These are phyloP conservation scores for Glyptemys insculpta DNA, from an alignment of 2,797 vertebrate species.

Conservation along the genomic window DNA sequence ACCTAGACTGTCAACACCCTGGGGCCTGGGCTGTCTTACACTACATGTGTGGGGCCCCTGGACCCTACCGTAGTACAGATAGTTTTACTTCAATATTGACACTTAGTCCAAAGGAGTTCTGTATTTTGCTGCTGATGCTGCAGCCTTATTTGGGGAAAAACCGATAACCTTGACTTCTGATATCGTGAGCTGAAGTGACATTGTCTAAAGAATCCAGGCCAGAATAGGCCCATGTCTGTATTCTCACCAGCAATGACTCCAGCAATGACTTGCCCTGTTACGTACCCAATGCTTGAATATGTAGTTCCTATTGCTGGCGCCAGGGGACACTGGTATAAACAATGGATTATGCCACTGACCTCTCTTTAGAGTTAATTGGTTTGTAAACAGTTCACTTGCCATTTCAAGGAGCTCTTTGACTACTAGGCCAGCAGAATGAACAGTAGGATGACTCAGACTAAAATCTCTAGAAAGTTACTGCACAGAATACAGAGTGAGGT, in stretches of 20 bases:
- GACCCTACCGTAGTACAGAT: background rate
- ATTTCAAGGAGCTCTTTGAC: background rate
- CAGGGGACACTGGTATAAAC: background rate
- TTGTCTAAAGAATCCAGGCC: background rate
- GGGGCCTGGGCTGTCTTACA: background rate
- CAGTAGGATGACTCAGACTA: too few relatives aligned
- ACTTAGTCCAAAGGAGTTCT: background rate
- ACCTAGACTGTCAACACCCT: background rate
- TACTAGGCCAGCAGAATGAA: background rate
- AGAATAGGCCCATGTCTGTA: background rate
- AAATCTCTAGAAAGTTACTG: fast-evolving
- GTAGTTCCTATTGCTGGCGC: background rate
- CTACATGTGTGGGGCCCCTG: background rate
- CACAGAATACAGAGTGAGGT: background rate
- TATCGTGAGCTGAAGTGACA: background rate
- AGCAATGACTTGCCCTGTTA: background rate
- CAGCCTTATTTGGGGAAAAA: background rate
- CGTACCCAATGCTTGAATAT: background rate
- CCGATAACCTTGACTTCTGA: background rate
- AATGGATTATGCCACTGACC: background rate
- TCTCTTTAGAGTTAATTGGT: background rate
- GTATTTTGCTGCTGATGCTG: background rate
- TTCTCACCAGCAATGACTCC: background rate
- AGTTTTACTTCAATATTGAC: background rate
- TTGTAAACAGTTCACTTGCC: background rate